Conservation (phyloP, 2,888 invertebrate genomes). For the Erebia aethiops region DNA sequence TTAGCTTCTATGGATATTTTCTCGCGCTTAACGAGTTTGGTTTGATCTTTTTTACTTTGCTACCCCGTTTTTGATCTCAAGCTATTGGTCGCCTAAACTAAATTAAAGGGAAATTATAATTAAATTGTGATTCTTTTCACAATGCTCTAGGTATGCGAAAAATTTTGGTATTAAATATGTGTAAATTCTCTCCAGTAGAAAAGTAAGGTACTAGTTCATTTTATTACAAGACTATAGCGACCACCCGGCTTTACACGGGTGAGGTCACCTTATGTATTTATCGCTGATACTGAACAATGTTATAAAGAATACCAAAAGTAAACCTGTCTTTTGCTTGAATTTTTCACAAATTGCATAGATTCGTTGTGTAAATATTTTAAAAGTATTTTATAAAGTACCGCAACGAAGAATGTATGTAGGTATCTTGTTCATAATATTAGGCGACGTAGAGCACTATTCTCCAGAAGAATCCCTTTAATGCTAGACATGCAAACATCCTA, state of each 20-base stretch:
- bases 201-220: no score
- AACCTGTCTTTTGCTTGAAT: no score
- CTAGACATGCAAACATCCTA: constrained; percentile 2
- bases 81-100: background rate
- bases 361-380: background rate
- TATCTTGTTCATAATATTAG: constrained; percentile 1
- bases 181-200: no score
- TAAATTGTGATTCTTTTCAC: no score
- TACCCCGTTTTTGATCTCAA: background rate
- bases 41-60: constrained; percentile 4
- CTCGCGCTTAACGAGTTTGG: background rate
- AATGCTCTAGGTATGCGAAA: no score
- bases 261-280: no score
- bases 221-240: no score
- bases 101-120: no score
- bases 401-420: background rate
- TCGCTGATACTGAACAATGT: no score
- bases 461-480: constrained; percentile 4
- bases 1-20: constrained; percentile 8
- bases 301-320: no score
- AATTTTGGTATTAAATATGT: no score
- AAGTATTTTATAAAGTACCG: background rate
- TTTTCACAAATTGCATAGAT: background rate
- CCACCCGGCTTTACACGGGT: no score
- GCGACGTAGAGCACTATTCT: background rate